Percentiles rank a stretch among this genome's conserved stretches.
Evolutionary conservation across 2,113 vertebrate species (phyloP).

Genomic region (Cochlearius cochlearius): DNA sequence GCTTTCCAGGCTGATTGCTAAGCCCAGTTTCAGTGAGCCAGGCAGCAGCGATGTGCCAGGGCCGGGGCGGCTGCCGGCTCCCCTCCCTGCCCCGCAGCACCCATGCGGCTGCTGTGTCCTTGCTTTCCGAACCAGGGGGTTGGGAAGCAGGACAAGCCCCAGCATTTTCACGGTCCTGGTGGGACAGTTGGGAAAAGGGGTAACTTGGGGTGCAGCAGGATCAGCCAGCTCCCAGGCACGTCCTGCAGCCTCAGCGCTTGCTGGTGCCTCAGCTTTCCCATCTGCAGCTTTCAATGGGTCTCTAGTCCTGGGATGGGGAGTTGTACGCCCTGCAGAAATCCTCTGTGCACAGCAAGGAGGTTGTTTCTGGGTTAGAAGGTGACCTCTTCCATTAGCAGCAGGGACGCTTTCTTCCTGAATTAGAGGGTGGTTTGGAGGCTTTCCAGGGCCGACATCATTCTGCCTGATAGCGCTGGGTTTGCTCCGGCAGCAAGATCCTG

Average conservation of each 20-base stretch:
- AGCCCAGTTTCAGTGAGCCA: background rate
- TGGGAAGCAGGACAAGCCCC: background rate
- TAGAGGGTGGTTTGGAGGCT: conserved; percentile 40
- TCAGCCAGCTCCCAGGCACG: background rate
- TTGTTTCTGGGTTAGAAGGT: conserved; percentile 56
- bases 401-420: background rate
- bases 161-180: background rate
- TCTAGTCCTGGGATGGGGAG: background rate
- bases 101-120: rapidly evolving
- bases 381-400: conserved; percentile 43
- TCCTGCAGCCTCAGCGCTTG: background rate
- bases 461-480: background rate
- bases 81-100: background rate
- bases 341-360: rapidly evolving
- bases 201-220: background rate
- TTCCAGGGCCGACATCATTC: conserved; percentile 10
- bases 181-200: rapidly evolving
- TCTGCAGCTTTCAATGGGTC: rapidly evolving
- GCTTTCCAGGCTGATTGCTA: background rate
- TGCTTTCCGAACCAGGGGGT: background rate
- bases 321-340: background rate
- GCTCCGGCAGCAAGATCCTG: rapidly evolving
- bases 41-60: background rate
- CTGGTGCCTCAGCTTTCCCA: background rate
- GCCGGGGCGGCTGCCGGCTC: background rate